These are phyloP conservation scores for Lasioglossum albipes DNA, from an alignment of 1,140 invertebrate species.

Conservation along the genomic window DNA sequence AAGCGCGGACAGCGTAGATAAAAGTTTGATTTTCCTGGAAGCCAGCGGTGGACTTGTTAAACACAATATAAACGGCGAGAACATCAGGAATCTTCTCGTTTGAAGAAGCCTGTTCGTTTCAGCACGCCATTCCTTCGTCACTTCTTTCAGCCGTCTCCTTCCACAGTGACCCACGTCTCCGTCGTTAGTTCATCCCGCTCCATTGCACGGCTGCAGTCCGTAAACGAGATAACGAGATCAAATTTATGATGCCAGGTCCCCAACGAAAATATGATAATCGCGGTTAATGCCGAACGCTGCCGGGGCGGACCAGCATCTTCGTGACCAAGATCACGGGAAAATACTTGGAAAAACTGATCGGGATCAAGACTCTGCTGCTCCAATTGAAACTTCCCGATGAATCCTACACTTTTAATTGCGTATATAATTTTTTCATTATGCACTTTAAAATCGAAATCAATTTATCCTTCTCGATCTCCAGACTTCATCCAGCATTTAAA, in stretches of 20 bases:
- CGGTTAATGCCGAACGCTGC: slow-evolving; percentile 73
- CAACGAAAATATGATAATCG: slow-evolving; percentile 79
- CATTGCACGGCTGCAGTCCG: slow-evolving; percentile 66
- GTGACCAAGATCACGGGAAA: neutral
- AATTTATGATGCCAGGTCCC: slow-evolving; percentile 79
- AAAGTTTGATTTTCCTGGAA: too few species aligned
- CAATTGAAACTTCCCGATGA: neutral
- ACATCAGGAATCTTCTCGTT: slow-evolving; percentile 28
- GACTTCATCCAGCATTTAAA: too few species aligned
- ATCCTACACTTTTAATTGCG: too few species aligned
- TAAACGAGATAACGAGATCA: slow-evolving; percentile 81
- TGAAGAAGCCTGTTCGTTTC: slow-evolving; percentile 44
- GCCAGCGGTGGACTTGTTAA: neutral
- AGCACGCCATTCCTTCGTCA: slow-evolving; percentile 38
- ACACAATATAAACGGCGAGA: slow-evolving; percentile 13
- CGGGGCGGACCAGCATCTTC: slow-evolving; percentile 33
- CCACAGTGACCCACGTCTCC: slow-evolving; percentile 34
- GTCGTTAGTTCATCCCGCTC: slow-evolving; percentile 64
- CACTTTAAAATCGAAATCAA: too few species aligned
- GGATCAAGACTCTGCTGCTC: neutral
- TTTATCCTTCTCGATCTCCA: too few species aligned
- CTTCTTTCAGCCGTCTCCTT: slow-evolving; percentile 38
- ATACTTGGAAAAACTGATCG: neutral
- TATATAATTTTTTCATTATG: too few species aligned
- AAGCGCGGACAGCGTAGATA: too few species aligned